Evolutionary conservation across 2,797 vertebrate genomes (phyloP).

Genomic region (Gobionotothen gibberifrons): DNA sequence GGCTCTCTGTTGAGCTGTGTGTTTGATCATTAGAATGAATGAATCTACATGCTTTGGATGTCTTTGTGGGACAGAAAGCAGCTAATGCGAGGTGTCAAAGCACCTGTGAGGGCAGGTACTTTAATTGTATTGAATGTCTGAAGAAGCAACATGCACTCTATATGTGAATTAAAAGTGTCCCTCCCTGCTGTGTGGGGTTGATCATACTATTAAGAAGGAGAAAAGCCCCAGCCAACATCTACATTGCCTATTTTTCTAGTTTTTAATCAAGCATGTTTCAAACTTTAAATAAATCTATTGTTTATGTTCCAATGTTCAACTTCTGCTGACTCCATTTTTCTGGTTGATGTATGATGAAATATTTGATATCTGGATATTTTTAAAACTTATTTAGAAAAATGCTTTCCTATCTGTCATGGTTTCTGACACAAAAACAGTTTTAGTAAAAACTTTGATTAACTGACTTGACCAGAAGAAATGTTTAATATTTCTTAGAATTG

Average conservation of each 20-base stretch:
- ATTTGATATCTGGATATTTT: background rate
- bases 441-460: background rate
- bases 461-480: background rate
- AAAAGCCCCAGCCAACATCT: constrained; percentile 5
- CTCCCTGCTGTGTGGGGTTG: constrained; percentile 53
- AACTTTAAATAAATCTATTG: background rate
- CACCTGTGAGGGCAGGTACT: background rate
- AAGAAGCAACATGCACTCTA: constrained; percentile 11
- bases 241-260: background rate
- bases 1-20: background rate
- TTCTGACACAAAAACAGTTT: background rate
- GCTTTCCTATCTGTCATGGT: background rate
- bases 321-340: background rate
- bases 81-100: constrained; percentile 4
- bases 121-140: constrained; percentile 4
- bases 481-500: constrained; percentile 7
- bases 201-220: constrained; percentile 20
- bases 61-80: background rate
- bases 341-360: constrained; percentile 6
- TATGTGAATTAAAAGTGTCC: constrained; percentile 17
- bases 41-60: background rate
- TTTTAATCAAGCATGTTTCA: constrained; percentile 35
- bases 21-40: background rate
- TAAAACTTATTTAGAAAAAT: background rate
- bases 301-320: background rate